These are phyloP conservation scores for Lynx canadensis DNA, from an alignment of 2,113 vertebrate genomes.

Conservation along the genomic window DNA sequence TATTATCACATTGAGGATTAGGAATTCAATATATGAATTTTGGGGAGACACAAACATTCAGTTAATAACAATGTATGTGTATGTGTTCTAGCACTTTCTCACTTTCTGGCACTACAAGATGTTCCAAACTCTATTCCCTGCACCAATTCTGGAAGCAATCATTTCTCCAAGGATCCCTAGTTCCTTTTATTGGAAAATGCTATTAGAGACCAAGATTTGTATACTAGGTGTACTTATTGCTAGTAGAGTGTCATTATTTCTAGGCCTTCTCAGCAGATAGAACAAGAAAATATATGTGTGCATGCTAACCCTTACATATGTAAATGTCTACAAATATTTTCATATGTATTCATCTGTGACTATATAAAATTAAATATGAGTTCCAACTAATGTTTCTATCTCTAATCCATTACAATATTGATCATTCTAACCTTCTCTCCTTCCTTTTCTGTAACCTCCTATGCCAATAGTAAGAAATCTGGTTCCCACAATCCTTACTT, in stretches of 20 bases:
- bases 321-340: not conserved
- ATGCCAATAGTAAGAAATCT: not conserved
- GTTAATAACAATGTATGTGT: not conserved
- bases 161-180: not conserved
- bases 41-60: not conserved
- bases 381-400: not conserved
- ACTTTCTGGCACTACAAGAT: not conserved
- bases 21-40: not conserved
- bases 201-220: not conserved
- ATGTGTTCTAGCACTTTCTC: not conserved
- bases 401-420: not conserved
- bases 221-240: not conserved
- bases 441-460: not conserved
- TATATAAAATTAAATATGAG: not conserved
- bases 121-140: not conserved
- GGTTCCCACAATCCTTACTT: not conserved
- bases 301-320: not conserved
- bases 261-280: not conserved
- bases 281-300: not conserved
- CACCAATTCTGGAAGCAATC: not conserved
- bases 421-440: not conserved
- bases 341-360: not conserved
- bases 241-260: not conserved
- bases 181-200: not conserved
- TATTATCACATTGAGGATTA: not conserved